A percentile compares a stretch with the other conserved stretches of the same genome.
Evolutionary conservation across 2,113 vertebrate genomes (phyloP).

Genomic region (Lamprotornis superbus): DNA sequence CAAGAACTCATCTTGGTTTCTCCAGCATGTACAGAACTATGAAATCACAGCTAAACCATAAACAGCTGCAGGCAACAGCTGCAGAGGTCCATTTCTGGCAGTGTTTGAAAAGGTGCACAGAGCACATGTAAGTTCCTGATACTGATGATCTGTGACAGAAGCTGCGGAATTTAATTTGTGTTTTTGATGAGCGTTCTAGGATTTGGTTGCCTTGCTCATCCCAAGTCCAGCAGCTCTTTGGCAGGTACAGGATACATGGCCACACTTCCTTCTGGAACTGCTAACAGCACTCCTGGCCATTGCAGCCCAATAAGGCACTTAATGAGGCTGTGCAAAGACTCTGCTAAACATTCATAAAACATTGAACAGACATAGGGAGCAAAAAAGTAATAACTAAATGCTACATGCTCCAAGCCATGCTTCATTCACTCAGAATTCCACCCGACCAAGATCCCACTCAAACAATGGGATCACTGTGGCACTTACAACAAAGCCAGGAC

Average conservation of each 20-base stretch:
- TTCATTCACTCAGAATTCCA: not conserved
- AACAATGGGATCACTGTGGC: not conserved
- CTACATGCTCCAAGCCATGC: not conserved
- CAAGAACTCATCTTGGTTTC: not conserved
- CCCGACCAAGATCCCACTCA: not conserved
- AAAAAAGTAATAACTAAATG: not conserved
- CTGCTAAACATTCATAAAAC: not conserved
- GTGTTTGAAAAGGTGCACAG: not conserved
- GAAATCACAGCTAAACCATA: not conserved
- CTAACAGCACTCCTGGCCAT: not conserved
- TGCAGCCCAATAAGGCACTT: not conserved
- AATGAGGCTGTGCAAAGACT: not conserved
- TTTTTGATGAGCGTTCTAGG: not conserved
- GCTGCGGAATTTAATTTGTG: not conserved
- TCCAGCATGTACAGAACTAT: not conserved
- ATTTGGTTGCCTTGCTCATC: not conserved
- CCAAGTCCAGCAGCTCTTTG: not conserved
- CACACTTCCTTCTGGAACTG: not conserved
- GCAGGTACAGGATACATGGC: not conserved
- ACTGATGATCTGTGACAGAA: not conserved
- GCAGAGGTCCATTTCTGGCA: not conserved
- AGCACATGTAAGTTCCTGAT: not conserved
- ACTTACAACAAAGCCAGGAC: not conserved
- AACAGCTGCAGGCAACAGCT: not conserved
- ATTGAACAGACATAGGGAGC: rapidly evolving